These are phyloP conservation scores for Glareola pratincola DNA, from an alignment of 2,113 vertebrate genomes.

Conservation along the genomic window DNA sequence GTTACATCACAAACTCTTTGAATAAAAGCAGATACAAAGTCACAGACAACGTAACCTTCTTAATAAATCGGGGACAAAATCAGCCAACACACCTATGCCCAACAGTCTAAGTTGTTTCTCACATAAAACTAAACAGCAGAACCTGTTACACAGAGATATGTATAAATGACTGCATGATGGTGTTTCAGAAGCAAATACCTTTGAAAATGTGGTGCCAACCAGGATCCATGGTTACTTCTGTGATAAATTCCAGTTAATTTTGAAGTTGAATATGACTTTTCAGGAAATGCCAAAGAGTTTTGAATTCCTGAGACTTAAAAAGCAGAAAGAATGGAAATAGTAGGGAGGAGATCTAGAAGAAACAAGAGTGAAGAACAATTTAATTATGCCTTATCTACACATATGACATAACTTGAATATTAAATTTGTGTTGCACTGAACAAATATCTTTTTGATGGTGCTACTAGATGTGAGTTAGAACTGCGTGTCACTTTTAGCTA, in stretches of 20 bases:
- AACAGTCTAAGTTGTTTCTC: neutral
- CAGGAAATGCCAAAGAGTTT: neutral
- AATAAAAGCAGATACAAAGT: neutral
- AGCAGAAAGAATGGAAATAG: neutral
- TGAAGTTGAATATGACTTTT: neutral
- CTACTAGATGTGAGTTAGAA: neutral
- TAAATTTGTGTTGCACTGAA: neutral
- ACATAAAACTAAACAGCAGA: neutral
- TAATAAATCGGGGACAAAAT: neutral
- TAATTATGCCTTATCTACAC: neutral
- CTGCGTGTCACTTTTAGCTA: neutral
- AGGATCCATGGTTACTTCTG: neutral
- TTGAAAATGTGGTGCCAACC: neutral
- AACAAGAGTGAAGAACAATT: neutral
- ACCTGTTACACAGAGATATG: neutral
- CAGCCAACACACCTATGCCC: neutral
- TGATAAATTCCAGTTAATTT: neutral
- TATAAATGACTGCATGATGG: neutral
- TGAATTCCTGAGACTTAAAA: neutral
- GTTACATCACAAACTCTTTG: neutral
- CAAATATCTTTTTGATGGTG: neutral
- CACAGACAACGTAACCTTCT: neutral
- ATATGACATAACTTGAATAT: neutral
- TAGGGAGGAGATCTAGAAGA: neutral
- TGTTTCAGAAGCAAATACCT: neutral